Base-by-base conservation (phyloP, 2,797 vertebrate genomes). In the Luscinia luscinia region DNA sequence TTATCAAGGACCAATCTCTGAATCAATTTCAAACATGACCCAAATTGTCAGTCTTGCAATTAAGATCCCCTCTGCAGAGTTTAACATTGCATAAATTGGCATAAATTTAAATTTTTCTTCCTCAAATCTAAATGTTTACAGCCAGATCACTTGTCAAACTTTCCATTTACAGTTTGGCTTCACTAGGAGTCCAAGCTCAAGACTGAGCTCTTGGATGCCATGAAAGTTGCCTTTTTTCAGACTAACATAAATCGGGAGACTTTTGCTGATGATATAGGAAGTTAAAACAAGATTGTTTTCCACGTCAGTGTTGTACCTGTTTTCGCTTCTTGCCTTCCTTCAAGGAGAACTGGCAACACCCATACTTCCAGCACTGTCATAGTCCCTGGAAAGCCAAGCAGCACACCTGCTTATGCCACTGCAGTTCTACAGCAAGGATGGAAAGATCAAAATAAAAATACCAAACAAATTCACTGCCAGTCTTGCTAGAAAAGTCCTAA, bases 11-110 rank as follows among this genome's bases (percentile, higher is more conserved):
- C 64, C 62, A 69, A 52, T 5, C 58, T 38, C 84, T 6, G n/a
- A 84, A 68, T 76, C 73, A 38, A 59, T 89, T 92, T 93, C 84
- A 95, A 87, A 94, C 51, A 58, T 8, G n/a, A 91, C 81, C 54
- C 76, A 88, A 86, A 81, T 45, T 77, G 58, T 77, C 66, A 55
- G 43, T 24, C 51, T 59, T 45, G 41, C 61, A 90, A 80, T 87
- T 84, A 80, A 80, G 21, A 87, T 70, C 43, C 32, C 18, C 40
- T 89, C 43, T 75, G 38, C 43, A 72, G 62, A 89, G 48, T 92
- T 83, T 73, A 85, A 58, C 51, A 52, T 51, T 18, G 43, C 52
- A 86, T 72, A 87, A 94, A 73, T 21, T 46, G 69, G 73, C 64
- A 84, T 20, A 80, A 58, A 83, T 77, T 80, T 57, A 85, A 74